Evolutionary conservation across 2,113 vertebrate species (phyloP).

Genomic region (Potamarius usumacintae): DNA sequence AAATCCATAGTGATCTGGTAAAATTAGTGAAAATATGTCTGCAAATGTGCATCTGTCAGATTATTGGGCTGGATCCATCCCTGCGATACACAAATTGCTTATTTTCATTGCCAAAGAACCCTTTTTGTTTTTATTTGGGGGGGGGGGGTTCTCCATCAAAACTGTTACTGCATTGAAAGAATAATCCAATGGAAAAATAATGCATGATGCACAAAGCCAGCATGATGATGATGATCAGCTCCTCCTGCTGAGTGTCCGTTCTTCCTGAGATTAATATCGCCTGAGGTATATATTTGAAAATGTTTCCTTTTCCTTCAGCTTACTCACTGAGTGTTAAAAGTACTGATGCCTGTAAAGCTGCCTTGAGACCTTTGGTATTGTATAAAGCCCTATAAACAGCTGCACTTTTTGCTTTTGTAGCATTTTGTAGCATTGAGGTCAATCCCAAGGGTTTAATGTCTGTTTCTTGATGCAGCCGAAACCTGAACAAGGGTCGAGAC

Average conservation of each 20-base stretch:
- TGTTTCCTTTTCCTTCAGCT: not conserved
- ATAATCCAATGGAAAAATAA: too few species aligned
- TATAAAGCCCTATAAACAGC: not conserved
- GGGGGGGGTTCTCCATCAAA: too few species aligned
- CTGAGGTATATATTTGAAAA: not conserved
- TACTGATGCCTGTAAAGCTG: conserved; percentile 6
- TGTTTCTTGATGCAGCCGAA: not conserved
- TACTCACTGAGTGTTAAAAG: not conserved
- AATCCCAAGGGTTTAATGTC: not conserved
- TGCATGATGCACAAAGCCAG: not conserved
- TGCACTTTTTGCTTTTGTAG: conserved; percentile 1
- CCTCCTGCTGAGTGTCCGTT: not conserved
- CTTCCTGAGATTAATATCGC: not conserved
- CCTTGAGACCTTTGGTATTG: not conserved
- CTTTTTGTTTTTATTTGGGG: too few species aligned
- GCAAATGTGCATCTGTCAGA: too few species aligned
- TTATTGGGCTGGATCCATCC: too few species aligned
- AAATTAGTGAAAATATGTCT: too few species aligned
- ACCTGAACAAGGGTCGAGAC: not conserved
- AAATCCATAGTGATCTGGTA: too few species aligned
- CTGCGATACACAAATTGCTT: too few species aligned
- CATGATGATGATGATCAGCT: not conserved
- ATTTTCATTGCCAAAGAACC: too few species aligned
- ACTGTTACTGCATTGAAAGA: too few species aligned
- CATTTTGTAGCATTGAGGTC: not conserved